Evolutionary conservation across 2,797 vertebrate genomes (phyloP), one percentile per base, ranked within the genome.

Genomic region (Pseudochaenichthys georgianus): DNA sequence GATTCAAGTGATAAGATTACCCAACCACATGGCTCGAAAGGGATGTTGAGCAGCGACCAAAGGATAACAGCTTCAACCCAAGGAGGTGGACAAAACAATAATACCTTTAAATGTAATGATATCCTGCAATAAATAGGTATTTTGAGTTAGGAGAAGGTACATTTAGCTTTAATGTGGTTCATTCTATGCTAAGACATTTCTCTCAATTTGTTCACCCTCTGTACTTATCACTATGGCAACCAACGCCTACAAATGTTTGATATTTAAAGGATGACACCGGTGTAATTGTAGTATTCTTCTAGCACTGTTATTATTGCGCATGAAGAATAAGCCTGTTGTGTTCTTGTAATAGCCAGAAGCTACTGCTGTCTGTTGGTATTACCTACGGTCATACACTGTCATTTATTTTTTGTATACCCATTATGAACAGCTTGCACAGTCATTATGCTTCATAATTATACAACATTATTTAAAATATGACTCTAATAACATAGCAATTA

Each of bases 1-100:
- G 50, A 72, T 71, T 11, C 59, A 64, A 57, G 57, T 23, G 78
- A 88, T 83, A 87, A 83, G 70, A 73, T 66, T 9, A 73, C 63
- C 68, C 82, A 79, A 51, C 90, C 47, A 57, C 53, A 42, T 13
- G 60, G 38, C 54, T 63, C 34, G 31, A 46, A 70, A 76, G 75
- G 62, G 38, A 34, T 47, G 61, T 19, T 54, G 52, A 83, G 73
- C 60, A 31, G 34, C 28, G 38, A 19, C 13, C 34, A 23, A 64
- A 67, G 21, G 28, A 47, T 50, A 62, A 60, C 12, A 59, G 21
- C 59, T 16, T 51, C 5, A 10, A 31, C 16, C 19, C 7, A 28
- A 61, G 43, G 41, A 59, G 53, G 38, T 23, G 13, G 19, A 42
- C 9, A 28, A 38, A 65, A 52, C 23, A 63, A 34, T 3, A 38